phyloP scores from a whole-genome alignment of 2,888 invertebrate genomes.

The Yponomeuta plumbellus region DNA sequence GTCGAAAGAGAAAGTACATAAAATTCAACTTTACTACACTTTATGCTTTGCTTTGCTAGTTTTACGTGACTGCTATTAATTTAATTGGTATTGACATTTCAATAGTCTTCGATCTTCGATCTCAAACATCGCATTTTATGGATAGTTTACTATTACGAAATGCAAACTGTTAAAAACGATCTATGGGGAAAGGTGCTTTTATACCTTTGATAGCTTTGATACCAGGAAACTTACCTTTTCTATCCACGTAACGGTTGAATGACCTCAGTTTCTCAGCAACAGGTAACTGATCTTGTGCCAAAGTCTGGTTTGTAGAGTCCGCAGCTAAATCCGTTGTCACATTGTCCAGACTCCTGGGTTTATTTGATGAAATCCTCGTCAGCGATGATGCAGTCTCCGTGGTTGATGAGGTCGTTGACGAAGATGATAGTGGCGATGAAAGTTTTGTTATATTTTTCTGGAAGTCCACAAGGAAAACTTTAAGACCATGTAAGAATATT shows the following conservation, averaged over 20 bases:
- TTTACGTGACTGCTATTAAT: no score
- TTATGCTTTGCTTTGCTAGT: no score
- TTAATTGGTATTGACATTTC: no score
- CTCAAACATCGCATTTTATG: no score
- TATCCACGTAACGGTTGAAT: slow-evolving; percentile 57
- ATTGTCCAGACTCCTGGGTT: slow-evolving; percentile 33
- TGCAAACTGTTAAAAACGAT: no score
- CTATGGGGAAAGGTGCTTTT: no score
- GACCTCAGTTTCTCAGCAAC: slow-evolving; percentile 65
- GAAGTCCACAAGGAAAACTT: slow-evolving; percentile 23
- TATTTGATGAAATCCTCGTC: slow-evolving; percentile 24
- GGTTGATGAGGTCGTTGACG: slow-evolving; percentile 26
- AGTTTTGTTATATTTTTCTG: slow-evolving; percentile 39
- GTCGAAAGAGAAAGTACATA: no score
- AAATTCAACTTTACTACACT: no score
- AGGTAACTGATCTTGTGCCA: slow-evolving; percentile 54
- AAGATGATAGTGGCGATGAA: slow-evolving; percentile 13
- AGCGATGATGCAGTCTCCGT: slow-evolving; percentile 2
- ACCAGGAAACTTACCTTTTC: slow-evolving; percentile 51
- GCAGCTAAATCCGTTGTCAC: slow-evolving; percentile 47
- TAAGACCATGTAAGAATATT: not conserved
- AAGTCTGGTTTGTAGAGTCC: slow-evolving; percentile 56
- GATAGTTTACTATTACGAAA: no score
- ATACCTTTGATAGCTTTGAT: not conserved
- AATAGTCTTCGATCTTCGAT: no score